A percentile compares a stretch with the other conserved stretches of the same genome.
Evolutionary conservation across 2,888 invertebrate genomes (phyloP).

Genomic region (Ochropleura leucogaster): DNA sequence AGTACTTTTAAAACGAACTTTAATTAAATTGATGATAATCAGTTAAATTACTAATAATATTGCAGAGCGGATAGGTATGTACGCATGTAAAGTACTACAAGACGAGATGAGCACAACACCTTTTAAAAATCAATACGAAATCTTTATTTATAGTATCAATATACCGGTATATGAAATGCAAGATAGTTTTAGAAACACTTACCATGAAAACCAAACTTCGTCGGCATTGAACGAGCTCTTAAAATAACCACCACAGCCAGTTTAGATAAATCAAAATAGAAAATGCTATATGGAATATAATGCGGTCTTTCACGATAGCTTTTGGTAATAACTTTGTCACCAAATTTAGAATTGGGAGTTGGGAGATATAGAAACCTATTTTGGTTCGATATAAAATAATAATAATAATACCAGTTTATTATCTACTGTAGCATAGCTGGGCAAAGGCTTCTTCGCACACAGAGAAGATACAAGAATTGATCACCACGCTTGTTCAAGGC

Average conservation of each 20-base stretch:
- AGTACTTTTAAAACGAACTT: too few species aligned
- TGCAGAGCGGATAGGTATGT: neutral
- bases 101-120: conserved; percentile 35
- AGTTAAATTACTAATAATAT: neutral
- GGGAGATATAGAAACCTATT: neutral
- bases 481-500: too few species aligned
- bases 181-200: conserved; percentile 34
- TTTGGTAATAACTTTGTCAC: conserved; percentile 3
- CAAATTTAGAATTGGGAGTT: neutral
- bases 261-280: conserved; percentile 62
- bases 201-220: conserved; percentile 27
- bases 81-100: neutral
- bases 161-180: conserved; percentile 32
- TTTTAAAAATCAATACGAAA: conserved; percentile 25
- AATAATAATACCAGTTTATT: too few species aligned
- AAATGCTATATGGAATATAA: conserved; percentile 47
- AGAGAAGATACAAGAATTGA: too few species aligned
- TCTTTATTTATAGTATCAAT: conserved; percentile 47
- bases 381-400: neutral
- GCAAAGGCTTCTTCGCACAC: too few species aligned
- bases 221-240: conserved; percentile 42
- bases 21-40: neutral
- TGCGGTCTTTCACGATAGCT: conserved; percentile 15
- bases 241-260: conserved; percentile 57
- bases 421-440: too few species aligned